Evolutionary conservation across 2,888 invertebrate genomes (phyloP), one percentile per base, ranked within the genome.

Genomic region (Sipunculus nudus): DNA sequence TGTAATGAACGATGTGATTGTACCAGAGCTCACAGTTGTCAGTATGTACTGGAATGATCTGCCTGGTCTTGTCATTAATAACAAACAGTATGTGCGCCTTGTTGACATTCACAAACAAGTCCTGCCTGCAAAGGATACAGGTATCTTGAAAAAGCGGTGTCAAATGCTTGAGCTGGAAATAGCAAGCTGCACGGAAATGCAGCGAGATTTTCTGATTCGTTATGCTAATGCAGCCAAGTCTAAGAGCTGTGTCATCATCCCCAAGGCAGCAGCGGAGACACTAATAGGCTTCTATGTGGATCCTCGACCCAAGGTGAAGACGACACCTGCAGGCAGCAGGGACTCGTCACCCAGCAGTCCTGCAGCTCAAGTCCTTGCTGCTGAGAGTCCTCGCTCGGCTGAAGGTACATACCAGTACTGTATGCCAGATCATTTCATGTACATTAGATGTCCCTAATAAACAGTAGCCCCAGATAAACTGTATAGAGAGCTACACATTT

Each of bases 91-190:
- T 69, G 77, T 83, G 3, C 68, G 83, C 21, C 67, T 83, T 52
- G 81, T 83, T 3, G 83, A 83, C 61, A 82, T 83, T 55, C 81
- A 82, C 67, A 80, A 80, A 65, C 83, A 83, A 68, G 79, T 81
- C 40, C 65, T 83, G 55, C 83, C 83, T 26, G 81, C 82, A 28
- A 83, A 83, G 67, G 82, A 82, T 62, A 83, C 83, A 2, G 83
- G 81, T 26, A 79, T 83, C 52, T 66, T 83, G 50, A 83, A 83
- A 68, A 82, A 82, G 64, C 71, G 83, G 2, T 80, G 80, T 55
- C 78, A 78, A 69, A 72, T 80, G 53, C 71, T 83, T 69, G 75
- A 74, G 13, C 76, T 82, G 58, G 63, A 71, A 13, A 77, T 81
- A n/a, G 67, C 68, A 41, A 80, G 79, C 67, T 82, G 82, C 65